Percentiles rank a stretch among this genome's conserved stretches.
phyloP scores from a whole-genome alignment of 2,113 vertebrate genomes.

The Sigmodon hispidus region DNA sequence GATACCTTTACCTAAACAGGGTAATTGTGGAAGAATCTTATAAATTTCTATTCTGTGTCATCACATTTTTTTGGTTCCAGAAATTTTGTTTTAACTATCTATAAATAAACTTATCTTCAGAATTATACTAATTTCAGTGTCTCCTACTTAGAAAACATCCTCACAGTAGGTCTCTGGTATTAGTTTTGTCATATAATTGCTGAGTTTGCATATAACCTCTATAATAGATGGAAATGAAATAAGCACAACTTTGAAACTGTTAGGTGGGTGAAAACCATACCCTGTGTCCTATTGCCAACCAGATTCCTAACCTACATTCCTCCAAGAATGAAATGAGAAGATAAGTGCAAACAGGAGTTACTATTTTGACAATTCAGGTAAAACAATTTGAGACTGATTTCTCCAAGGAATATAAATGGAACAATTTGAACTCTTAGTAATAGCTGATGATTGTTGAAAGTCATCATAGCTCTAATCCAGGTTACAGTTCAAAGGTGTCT shows the following conservation, averaged over 20 bases:
- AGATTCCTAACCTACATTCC: background rate
- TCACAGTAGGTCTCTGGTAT: background rate
- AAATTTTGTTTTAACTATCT: background rate
- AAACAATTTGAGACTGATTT: background rate
- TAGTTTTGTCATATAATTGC: background rate
- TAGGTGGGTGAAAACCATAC: background rate
- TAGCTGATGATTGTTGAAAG: background rate
- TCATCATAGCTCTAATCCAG: background rate
- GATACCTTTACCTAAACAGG: background rate
- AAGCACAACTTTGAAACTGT: background rate
- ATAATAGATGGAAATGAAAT: background rate
- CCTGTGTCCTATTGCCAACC: background rate
- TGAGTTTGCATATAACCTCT: background rate
- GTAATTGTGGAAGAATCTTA: background rate
- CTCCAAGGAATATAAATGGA: background rate
- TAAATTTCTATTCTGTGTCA: background rate
- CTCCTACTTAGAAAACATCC: background rate
- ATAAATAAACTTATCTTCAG: conserved; percentile 3
- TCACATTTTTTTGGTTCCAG: background rate
- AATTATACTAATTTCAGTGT: background rate
- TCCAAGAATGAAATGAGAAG: background rate
- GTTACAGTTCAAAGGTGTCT: background rate
- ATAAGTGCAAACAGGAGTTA: background rate
- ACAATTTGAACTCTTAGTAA: background rate
- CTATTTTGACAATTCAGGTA: background rate